Conservation (phyloP, 2,113 vertebrate genomes). For the Melanotaenia duboulayi region DNA sequence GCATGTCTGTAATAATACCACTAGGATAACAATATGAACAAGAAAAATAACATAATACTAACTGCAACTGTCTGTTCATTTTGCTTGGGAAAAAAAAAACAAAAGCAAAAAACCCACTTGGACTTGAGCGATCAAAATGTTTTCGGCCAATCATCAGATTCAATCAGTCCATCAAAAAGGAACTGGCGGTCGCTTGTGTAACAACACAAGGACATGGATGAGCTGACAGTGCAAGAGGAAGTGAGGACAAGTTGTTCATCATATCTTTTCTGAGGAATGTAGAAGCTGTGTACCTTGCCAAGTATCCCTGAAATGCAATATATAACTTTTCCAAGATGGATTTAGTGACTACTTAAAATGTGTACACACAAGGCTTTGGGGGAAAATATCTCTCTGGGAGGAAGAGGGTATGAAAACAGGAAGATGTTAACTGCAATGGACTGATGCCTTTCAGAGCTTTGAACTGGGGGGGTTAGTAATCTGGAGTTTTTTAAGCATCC, state of each 20-base stretch:
- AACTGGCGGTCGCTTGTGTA: slow-evolving; percentile 37
- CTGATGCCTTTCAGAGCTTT: slow-evolving; percentile 28
- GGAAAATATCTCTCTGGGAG: slow-evolving; percentile 53
- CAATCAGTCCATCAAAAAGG: slow-evolving; percentile 15
- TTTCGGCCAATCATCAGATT: slow-evolving; percentile 5
- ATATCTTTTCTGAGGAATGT: neutral
- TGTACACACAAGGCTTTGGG: slow-evolving; percentile 17
- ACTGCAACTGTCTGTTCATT: neutral
- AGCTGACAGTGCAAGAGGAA: slow-evolving; percentile 44
- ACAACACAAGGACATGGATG: slow-evolving; percentile 19
- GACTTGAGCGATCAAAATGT: neutral
- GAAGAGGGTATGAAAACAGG: slow-evolving; percentile 69
- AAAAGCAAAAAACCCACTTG: neutral
- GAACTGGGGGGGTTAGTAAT: neutral
- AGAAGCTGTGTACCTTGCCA: neutral
- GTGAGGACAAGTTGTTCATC: slow-evolving; percentile 32
- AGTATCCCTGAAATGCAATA: neutral
- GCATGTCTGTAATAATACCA: slow-evolving; percentile 63
- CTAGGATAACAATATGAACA: slow-evolving; percentile 61
- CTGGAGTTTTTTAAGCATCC: neutral
- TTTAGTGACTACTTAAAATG: slow-evolving; percentile 23
- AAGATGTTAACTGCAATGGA: slow-evolving; percentile 43
- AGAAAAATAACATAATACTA: slow-evolving; percentile 44
- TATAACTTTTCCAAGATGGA: slow-evolving; percentile 21
- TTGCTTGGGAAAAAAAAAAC: neutral